Conservation (phyloP, 2,888 invertebrate species). For the Heteropelma amictum region DNA sequence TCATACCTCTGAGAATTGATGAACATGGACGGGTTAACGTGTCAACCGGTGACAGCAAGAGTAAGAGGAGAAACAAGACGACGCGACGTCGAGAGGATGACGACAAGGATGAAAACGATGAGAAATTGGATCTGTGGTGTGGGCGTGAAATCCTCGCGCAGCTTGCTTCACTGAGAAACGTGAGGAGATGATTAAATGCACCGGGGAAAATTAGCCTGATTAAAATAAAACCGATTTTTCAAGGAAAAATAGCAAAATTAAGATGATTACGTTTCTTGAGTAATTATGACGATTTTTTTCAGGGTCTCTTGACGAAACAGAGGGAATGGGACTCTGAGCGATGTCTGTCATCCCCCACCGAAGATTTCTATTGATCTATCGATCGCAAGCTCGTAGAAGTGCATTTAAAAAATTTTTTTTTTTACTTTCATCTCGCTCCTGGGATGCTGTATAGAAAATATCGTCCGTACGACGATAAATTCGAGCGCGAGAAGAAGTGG, state of each 20-base stretch:
- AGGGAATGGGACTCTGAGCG: slow-evolving; percentile 79
- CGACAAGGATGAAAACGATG: slow-evolving; percentile 61
- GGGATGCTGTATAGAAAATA: slow-evolving; percentile 44
- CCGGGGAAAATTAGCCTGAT: not conserved
- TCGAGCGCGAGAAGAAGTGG: slow-evolving; percentile 50
- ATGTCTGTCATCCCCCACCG: slow-evolving; percentile 70
- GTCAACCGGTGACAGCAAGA: slow-evolving; percentile 63
- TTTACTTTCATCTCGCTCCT: slow-evolving; percentile 53
- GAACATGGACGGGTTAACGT: slow-evolving; percentile 79
- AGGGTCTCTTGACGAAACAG: slow-evolving; percentile 79
- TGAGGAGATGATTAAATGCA: slow-evolving; percentile 52
- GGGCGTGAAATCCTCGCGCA: slow-evolving; percentile 72
- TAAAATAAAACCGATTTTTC: not conserved
- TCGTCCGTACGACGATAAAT: slow-evolving; percentile 15
- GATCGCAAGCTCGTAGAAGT: slow-evolving; percentile 17
- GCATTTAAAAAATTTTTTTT: slow-evolving; percentile 47
- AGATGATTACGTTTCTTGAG: not conserved
- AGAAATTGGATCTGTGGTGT: slow-evolving; percentile 68
- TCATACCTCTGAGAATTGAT: slow-evolving; percentile 80
- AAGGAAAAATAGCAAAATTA: not conserved
- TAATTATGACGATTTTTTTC: slow-evolving; percentile 44
- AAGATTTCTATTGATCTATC: slow-evolving; percentile 67
- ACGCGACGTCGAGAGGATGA: slow-evolving; percentile 63
- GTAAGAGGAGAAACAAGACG: slow-evolving; percentile 36
- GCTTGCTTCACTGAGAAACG: slow-evolving; percentile 71